Conservation (phyloP, 2,113 vertebrate genomes). For the Triplophysa rosa region DNA sequence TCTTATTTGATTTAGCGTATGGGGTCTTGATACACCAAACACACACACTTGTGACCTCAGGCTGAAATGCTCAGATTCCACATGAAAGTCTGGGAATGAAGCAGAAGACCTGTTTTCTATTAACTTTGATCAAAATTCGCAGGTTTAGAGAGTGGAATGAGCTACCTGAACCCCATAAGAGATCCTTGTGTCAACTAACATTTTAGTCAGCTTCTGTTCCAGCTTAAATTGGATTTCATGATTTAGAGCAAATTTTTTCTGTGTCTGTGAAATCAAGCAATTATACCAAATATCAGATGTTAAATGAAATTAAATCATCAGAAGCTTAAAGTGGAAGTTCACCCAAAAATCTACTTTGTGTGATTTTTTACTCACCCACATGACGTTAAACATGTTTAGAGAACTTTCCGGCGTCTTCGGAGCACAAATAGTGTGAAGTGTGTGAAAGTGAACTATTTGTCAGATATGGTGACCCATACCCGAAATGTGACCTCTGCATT, state of each 20-base stretch:
- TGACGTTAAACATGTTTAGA: no score
- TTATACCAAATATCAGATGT: no score
- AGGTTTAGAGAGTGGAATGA: not conserved
- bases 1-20: conserved; percentile 36
- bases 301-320: no score
- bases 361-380: no score
- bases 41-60: conserved; percentile 24
- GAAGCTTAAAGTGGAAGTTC: no score
- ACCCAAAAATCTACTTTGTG: no score
- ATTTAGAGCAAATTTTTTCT: not conserved
- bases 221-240: not conserved
- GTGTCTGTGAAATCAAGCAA: not conserved
- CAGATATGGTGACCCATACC: no score
- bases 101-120: conserved; percentile 38
- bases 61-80: conserved; percentile 18
- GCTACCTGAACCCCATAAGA: conserved; percentile 20
- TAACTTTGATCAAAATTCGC: conserved; percentile 45
- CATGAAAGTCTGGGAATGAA: conserved; percentile 26
- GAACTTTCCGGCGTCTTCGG: no score
- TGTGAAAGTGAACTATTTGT: no score
- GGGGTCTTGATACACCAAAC: conserved; percentile 32
- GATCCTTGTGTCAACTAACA: conserved; percentile 35
- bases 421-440: no score
- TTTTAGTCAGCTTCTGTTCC: conserved; percentile 9
- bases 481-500: no score